A percentile compares a stretch with the other conserved stretches of the same genome.
Conservation (phyloP, 2,797 vertebrate species). For the Bradypus variegatus region DNA sequence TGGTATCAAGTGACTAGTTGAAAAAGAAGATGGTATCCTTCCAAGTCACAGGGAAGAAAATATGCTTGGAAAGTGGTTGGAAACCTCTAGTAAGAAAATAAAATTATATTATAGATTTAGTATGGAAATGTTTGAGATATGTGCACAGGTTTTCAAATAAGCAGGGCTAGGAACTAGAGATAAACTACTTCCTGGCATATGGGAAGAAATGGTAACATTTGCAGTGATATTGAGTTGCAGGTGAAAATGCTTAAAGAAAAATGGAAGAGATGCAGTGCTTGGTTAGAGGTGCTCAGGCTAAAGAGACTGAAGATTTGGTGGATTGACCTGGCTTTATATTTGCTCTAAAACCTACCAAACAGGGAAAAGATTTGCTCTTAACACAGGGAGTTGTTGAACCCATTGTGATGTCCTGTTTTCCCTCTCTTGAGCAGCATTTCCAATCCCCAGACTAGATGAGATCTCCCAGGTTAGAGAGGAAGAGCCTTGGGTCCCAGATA, state of each 20-base stretch:
- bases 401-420: conserved; percentile 36
- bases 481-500: conserved; percentile 49
- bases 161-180: background rate
- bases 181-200: background rate
- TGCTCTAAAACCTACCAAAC: background rate
- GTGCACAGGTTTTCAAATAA: background rate
- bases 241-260: background rate
- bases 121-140: conserved; percentile 1
- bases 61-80: conserved; percentile 4
- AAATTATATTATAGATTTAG: background rate
- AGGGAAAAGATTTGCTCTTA: conserved; percentile 5
- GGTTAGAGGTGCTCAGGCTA: background rate
- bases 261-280: background rate
- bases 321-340: background rate
- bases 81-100: background rate
- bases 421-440: conserved; percentile 64
- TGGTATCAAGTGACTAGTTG: conserved; percentile 2
- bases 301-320: background rate
- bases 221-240: background rate
- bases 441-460: conserved; percentile 64
- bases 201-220: background rate
- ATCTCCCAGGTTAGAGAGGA: conserved; percentile 52
- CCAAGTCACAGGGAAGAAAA: background rate
- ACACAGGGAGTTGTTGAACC: background rate
- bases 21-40: background rate